Percentiles rank a stretch among this genome's conserved stretches.
Conservation (phyloP, 2,888 invertebrate genomes). For the Chesias legatella region DNA sequence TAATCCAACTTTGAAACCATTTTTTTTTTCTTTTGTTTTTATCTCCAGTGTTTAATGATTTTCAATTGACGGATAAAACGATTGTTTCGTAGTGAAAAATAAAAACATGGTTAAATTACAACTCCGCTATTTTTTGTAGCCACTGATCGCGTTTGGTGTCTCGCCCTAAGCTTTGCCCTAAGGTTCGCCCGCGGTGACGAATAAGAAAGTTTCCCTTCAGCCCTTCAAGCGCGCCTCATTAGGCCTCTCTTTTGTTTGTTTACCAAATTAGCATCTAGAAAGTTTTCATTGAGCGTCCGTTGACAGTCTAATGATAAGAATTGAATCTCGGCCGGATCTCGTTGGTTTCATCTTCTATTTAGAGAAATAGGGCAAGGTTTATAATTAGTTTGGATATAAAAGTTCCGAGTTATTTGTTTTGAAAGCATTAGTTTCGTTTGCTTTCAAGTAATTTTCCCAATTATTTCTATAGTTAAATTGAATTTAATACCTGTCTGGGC, state of each 20-base stretch:
- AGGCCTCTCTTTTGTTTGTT: conserved; percentile 74
- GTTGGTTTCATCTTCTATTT: conserved; percentile 22
- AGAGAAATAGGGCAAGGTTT: conserved; percentile 12
- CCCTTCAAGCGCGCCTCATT: conserved; percentile 68
- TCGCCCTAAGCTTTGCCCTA: conserved; percentile 1
- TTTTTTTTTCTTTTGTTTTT: no score
- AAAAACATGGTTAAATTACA: no score
- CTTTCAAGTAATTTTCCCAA: no score
- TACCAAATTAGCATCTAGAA: conserved; percentile 74
- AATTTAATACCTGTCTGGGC: no score
- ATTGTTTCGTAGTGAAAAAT: no score
- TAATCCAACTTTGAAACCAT: no score
- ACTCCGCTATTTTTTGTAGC: no score
- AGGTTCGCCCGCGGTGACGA: conserved; percentile 30
- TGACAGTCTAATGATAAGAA: conserved; percentile 59
- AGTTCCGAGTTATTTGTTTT: conserved; percentile 5
- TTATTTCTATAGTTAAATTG: no score
- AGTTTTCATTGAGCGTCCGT: conserved; percentile 54
- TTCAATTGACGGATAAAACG: no score
- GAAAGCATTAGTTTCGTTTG: background rate
- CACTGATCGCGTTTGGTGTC: no score
- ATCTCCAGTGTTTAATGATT: no score
- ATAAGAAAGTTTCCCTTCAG: conserved; percentile 73
- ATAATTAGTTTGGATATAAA: conserved; percentile 19
- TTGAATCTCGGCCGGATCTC: conserved; percentile 50